A percentile compares a stretch with the other conserved stretches of the same genome.
Evolutionary conservation across 1,140 invertebrate species (phyloP).

Genomic region (Leptoteleia sp.): DNA sequence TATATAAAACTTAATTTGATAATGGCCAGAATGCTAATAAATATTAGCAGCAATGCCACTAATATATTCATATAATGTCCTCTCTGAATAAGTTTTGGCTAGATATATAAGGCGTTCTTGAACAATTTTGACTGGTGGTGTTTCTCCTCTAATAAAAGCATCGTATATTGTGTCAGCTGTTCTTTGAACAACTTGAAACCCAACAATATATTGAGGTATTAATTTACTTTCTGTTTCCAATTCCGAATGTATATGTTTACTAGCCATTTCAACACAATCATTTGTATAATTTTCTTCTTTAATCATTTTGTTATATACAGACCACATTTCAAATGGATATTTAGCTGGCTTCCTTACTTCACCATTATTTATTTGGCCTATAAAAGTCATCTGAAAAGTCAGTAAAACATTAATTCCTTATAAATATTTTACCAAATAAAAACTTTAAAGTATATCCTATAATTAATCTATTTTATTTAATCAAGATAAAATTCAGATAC

Average conservation of each 20-base stretch:
- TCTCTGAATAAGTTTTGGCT: slow-evolving; percentile 34
- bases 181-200: slow-evolving; percentile 35
- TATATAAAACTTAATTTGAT: too few relatives aligned
- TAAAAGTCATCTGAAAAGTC: slow-evolving; percentile 27
- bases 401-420: too few relatives aligned
- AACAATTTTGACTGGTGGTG: slow-evolving; percentile 4
- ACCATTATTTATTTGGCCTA: neutral
- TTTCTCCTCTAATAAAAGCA: slow-evolving; percentile 34
- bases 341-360: neutral
- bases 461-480: too few relatives aligned
- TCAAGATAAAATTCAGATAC: too few relatives aligned
- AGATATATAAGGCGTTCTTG: slow-evolving; percentile 20
- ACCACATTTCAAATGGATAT: slow-evolving; percentile 39
- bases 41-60: slow-evolving; percentile 42
- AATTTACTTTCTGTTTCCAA: slow-evolving; percentile 21
- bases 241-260: slow-evolving; percentile 28
- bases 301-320: slow-evolving; percentile 15
- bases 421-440: too few relatives aligned
- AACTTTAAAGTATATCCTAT: too few relatives aligned
- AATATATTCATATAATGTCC: slow-evolving; percentile 43
- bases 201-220: slow-evolving; percentile 27
- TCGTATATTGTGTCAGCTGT: slow-evolving; percentile 23
- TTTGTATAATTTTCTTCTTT: slow-evolving; percentile 20
- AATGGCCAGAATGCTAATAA: too few relatives aligned
- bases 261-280: slow-evolving; percentile 2